Evolutionary conservation across 2,797 vertebrate species (phyloP).

Genomic region (Cryptoblepharus egeriae): DNA sequence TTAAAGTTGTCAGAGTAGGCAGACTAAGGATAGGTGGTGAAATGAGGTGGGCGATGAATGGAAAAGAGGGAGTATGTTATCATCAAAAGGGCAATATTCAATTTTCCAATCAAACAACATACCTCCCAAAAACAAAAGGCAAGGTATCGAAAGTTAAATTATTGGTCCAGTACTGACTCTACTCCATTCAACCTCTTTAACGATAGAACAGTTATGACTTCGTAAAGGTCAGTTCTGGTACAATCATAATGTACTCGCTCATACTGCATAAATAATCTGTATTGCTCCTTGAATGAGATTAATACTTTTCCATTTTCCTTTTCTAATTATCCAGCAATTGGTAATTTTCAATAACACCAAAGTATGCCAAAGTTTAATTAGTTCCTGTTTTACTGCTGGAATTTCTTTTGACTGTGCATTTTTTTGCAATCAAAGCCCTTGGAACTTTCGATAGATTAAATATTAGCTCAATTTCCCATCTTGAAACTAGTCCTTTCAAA

Average conservation of each 20-base stretch:
- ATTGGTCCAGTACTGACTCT: neutral
- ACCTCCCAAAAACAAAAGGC: neutral
- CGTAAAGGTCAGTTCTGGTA: neutral
- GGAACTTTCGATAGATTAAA: conserved; percentile 9
- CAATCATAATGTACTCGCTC: neutral
- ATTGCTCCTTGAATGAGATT: neutral
- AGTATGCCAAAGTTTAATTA: conserved; percentile 16
- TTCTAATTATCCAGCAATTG: neutral
- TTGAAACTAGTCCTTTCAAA: neutral
- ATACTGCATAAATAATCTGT: neutral
- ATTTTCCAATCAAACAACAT: neutral
- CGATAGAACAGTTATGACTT: neutral
- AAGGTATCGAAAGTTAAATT: neutral
- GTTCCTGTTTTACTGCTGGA: neutral
- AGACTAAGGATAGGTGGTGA: neutral
- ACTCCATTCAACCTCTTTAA: neutral
- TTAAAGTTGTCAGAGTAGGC: neutral
- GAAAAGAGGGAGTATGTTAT: neutral
- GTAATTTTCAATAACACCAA: neutral
- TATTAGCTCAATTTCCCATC: neutral
- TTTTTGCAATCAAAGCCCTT: neutral
- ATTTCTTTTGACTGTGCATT: neutral
- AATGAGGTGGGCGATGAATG: too few relatives aligned
- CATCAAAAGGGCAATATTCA: neutral
- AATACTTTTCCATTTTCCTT: neutral